Evolutionary conservation across 2,797 vertebrate genomes (phyloP), one percentile per base, ranked within the genome.

Genomic region (Knipowitschia caucasica): DNA sequence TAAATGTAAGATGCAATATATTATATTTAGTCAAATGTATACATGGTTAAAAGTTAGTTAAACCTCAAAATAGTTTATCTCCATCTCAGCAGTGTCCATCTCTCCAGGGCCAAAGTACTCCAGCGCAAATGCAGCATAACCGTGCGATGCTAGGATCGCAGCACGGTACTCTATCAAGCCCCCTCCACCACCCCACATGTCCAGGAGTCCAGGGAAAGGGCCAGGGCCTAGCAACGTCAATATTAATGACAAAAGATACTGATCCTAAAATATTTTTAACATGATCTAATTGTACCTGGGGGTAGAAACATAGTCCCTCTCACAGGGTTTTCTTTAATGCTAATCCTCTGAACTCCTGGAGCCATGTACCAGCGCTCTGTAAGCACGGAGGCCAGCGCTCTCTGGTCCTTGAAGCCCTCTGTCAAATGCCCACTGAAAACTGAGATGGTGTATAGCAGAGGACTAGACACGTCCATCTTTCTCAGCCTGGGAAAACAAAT

Each of bases 331-430:
- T 84, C 72, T 0, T 2, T 34, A 49, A 87, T 20, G 0, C 40
- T 27, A 0, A 85, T 34, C 67, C 85, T 82, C 58, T 58, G 46
- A 39, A 87, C 69, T 5, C 84, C 87, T 0, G 87, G 87, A 27
- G 76, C 82, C 62, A 78, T 63, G 76, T 86, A 82, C 83, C 86
- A 89, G 5, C 86, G 67, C 73, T 88, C 86, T 4, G 35, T 56
- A 5, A 83, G 54, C 3, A 20, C 60, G 0, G 73, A 78, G 5
- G 70, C 75, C 66, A 88, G 58, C 21, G 86, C 64, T n/a, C 25
- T 0, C 35, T 4, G 57, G 21, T 73, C 64, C 11, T 33, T 49
- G 54, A 88, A 85, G 58, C 62, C 76, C 34, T 61, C 56, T 0
- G 14, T 4, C 0, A 70, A 3, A 23, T 86, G 84, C 23, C 77